phyloP scores from a whole-genome alignment of 2,888 invertebrate genomes.

The Diloba caeruleocephala region DNA sequence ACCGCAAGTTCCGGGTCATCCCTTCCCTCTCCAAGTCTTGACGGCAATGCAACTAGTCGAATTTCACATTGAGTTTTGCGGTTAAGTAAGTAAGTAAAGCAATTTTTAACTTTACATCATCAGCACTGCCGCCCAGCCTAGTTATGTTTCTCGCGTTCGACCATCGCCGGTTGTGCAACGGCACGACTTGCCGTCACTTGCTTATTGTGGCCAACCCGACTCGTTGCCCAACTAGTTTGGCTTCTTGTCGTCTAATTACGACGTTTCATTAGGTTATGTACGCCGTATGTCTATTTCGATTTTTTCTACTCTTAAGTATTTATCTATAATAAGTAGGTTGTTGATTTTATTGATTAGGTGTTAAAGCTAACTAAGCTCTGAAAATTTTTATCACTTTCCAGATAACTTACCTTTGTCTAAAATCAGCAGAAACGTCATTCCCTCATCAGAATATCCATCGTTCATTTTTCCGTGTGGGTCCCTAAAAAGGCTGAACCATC shows the following conservation, averaged over 20 bases:
- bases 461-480: too few relatives aligned
- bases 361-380: background rate
- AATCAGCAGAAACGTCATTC: background rate
- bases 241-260: conserved; percentile 85
- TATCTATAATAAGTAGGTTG: conserved; percentile 16
- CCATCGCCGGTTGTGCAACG: conserved; percentile 86
- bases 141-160: conserved; percentile 88
- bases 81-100: conserved; percentile 88
- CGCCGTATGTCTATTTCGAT: conserved; percentile 67
- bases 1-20: conserved; percentile 80
- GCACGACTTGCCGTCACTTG: conserved; percentile 84
- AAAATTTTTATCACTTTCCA: too few relatives aligned
- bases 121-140: conserved; percentile 84
- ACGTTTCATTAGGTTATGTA: conserved; percentile 78
- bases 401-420: background rate
- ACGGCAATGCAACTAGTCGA: conserved; percentile 75
- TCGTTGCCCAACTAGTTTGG: conserved; percentile 84
- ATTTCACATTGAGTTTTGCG: conserved; percentile 82
- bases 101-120: conserved; percentile 89
- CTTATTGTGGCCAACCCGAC: conserved; percentile 83
- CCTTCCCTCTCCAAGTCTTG: conserved; percentile 69
- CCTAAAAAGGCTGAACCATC: too few relatives aligned
- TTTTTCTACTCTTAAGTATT: conserved; percentile 38
- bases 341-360: background rate
- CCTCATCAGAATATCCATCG: background rate